Base-by-base conservation (phyloP, 2,888 invertebrate genomes). In the Clepsis dumicolana region DNA sequence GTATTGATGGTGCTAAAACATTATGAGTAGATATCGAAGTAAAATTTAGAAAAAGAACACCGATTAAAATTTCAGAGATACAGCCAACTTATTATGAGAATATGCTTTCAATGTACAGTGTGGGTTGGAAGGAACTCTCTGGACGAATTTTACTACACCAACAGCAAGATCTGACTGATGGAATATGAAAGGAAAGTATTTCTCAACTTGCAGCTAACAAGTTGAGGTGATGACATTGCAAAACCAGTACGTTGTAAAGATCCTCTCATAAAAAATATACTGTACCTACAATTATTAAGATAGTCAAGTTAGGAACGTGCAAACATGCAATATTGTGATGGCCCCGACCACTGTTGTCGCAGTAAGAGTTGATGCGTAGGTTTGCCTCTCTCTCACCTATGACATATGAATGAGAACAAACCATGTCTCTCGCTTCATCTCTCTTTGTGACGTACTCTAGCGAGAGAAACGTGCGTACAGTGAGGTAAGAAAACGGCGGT, bases 391-490 rank as follows among this genome's bases (percentile, higher is more conserved):
- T 67, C 56, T 50, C 50, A 57, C 62, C 53, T 29, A 38, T 16
- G 25, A 4, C 14, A 50, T 27, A n/a, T 48, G 56, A 50, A 56
- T 35, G 50, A 67, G 62, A 63, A n/a, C 35, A 38, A 38, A 29
- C 29, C 62, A 27, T 21, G 38, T 56, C 24, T 50, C 50, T 63
- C 66, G 66, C 56, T 62, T 67, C 67, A 67, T 63, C 67, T 67
- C 67, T 56, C 50, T 21, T 16, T 63, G 56, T 57, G 67, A 67
- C 67, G 67, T 50, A 54, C 29, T 25, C 57, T 67, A 63, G 62
- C 62, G 56, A 67, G 67, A 67, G 50, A 67, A 62, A 52, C 67
- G 62, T 67, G 67, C 67, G 62, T 62, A 67, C 67, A 52, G 59
- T 41, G 27, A 65, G 29, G 29, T 27, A 67, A 62, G 56, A 62